phyloP scores from a whole-genome alignment of 1,140 invertebrate genomes.

The Babylonia areolata region DNA sequence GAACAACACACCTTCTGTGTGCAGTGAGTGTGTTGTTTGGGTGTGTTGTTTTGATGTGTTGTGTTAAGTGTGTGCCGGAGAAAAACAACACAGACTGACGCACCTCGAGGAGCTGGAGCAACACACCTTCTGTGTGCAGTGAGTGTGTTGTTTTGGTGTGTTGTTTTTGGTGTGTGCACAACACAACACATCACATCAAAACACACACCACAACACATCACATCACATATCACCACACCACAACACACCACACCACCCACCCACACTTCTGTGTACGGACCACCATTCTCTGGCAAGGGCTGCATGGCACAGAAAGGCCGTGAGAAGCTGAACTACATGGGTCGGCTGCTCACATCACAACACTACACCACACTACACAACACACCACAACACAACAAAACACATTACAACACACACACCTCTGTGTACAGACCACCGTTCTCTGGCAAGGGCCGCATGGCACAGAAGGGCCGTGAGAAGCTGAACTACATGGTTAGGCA shows the following conservation, averaged over 20 bases:
- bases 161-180: too few relatives aligned
- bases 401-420: too few relatives aligned
- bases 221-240: too few relatives aligned
- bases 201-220: too few relatives aligned
- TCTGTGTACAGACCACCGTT: constrained; percentile 64
- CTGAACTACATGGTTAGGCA: constrained; percentile 68
- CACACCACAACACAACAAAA: too few relatives aligned
- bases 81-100: constrained; percentile 63
- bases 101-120: constrained; percentile 69
- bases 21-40: constrained; percentile 59
- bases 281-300: constrained; percentile 64
- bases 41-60: too few relatives aligned
- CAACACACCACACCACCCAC: too few relatives aligned
- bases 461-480: constrained; percentile 58
- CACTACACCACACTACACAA: too few relatives aligned
- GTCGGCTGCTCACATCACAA: constrained; percentile 69
- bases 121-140: constrained; percentile 70
- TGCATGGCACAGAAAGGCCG: constrained; percentile 50
- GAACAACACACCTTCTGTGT: constrained; percentile 68
- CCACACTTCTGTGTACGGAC: too few relatives aligned
- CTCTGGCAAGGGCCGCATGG: constrained; percentile 61
- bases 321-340: constrained; percentile 68
- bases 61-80: too few relatives aligned
- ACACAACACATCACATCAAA: too few relatives aligned
- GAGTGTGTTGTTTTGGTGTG: constrained; percentile 45